Evolutionary conservation across 1,140 invertebrate species (phyloP).

Genomic region (Papilio xuthus): DNA sequence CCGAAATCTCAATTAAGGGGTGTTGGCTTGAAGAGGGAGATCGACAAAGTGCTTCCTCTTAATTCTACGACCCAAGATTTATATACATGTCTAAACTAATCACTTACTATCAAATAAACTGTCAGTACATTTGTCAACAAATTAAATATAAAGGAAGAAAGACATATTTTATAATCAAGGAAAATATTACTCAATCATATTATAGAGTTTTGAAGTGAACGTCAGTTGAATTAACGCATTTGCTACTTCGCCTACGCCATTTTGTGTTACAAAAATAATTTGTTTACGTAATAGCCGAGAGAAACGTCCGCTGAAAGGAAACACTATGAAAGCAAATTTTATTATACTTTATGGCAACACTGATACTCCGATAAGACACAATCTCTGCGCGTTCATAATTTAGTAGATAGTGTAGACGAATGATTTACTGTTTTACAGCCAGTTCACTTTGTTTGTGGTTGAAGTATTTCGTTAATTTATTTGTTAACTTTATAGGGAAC

Average conservation of each 20-base stretch:
- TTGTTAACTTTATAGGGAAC: neutral
- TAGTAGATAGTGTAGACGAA: constrained; percentile 5
- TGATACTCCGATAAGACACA: constrained; percentile 13
- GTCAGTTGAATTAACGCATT: constrained; percentile 24
- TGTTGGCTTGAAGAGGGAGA: constrained; percentile 6
- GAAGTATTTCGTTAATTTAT: neutral
- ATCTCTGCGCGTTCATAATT: constrained; percentile 2
- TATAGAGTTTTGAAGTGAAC: neutral
- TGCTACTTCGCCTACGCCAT: constrained; percentile 30
- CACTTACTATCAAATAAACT: constrained; percentile 19
- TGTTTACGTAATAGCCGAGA: constrained; percentile 32
- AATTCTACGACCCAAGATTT: neutral
- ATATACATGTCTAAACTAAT: constrained; percentile 1
- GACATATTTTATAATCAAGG: neutral
- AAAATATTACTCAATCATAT: neutral
- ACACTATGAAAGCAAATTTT: constrained; percentile 32
- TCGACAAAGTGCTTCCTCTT: constrained; percentile 12
- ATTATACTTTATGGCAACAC: constrained; percentile 32
- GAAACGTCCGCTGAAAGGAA: constrained; percentile 24
- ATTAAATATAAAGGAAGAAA: neutral
- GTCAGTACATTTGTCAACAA: neutral
- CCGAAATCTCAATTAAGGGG: neutral
- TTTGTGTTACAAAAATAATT: constrained; percentile 37
- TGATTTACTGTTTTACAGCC: neutral
- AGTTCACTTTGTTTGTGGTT: neutral